Conservation (phyloP, 1,140 invertebrate genomes). For the Drosophila bocqueti region DNA sequence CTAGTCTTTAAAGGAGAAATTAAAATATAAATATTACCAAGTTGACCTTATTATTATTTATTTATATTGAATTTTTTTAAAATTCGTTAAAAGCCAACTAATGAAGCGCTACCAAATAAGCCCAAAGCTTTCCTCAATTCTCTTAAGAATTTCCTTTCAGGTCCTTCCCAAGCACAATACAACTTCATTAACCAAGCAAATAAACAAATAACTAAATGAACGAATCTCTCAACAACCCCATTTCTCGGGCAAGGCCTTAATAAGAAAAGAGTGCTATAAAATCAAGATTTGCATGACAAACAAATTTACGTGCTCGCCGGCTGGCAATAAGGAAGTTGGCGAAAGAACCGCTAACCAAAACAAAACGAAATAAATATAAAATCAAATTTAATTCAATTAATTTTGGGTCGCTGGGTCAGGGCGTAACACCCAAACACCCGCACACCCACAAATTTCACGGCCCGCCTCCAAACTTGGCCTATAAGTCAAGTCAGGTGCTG, state of each 20-base stretch:
- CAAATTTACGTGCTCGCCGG: constrained; percentile 46
- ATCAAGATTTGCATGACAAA: constrained; percentile 53
- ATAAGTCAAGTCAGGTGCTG: constrained; percentile 62
- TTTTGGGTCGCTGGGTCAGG: constrained; percentile 75
- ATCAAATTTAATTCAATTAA: constrained; percentile 79
- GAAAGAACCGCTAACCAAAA: constrained; percentile 44
- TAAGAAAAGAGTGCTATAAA: constrained; percentile 13
- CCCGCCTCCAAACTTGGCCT: constrained; percentile 5
- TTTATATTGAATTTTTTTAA: neutral
- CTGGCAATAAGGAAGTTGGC: constrained; percentile 23
- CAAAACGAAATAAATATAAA: constrained; percentile 58
- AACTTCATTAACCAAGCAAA: constrained; percentile 52
- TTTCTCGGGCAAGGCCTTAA: constrained; percentile 18
- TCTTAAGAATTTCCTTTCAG: neutral
- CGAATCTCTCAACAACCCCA: constrained; percentile 20
- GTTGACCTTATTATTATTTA: neutral
- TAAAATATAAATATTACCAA: neutral
- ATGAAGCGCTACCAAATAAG: neutral
- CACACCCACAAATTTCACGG: neutral
- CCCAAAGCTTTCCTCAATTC: neutral
- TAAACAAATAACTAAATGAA: constrained; percentile 31
- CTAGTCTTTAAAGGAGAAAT: neutral
- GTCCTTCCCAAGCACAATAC: constrained; percentile 18
- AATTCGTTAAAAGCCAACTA: neutral
- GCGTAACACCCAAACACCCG: neutral